phyloP scores from a whole-genome alignment of 2,797 vertebrate genomes.

The Peromyscus eremicus region DNA sequence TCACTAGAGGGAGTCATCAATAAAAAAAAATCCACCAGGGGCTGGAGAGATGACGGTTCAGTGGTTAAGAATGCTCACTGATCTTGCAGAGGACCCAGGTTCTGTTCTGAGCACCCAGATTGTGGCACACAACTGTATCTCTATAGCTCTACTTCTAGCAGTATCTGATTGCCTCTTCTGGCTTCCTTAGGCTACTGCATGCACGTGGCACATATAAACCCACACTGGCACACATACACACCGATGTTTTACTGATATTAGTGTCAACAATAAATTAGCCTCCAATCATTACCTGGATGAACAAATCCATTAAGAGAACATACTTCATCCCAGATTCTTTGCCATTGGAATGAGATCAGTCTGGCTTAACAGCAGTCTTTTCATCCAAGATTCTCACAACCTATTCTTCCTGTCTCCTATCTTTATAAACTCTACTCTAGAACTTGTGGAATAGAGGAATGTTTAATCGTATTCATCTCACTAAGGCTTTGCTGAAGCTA shows the following conservation, averaged over 20 bases:
- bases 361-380: neutral
- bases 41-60: neutral
- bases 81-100: neutral
- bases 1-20: neutral
- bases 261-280: neutral
- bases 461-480: neutral
- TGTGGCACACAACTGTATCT: no score
- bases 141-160: neutral
- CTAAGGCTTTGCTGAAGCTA: neutral
- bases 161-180: neutral
- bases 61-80: neutral
- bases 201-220: neutral
- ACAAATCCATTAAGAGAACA: neutral
- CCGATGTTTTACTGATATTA: neutral
- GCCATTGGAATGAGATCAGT: neutral
- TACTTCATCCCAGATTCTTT: neutral
- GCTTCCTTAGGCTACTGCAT: neutral
- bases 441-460: neutral
- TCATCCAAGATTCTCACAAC: neutral
- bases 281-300: neutral
- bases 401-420: accelerated
- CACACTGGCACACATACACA: neutral
- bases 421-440: neutral
- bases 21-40: neutral
- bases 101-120: neutral